Evolutionary conservation across 2,797 vertebrate species (phyloP), one percentile per base, ranked within the genome.

Genomic region (Sebastes hubbsi): DNA sequence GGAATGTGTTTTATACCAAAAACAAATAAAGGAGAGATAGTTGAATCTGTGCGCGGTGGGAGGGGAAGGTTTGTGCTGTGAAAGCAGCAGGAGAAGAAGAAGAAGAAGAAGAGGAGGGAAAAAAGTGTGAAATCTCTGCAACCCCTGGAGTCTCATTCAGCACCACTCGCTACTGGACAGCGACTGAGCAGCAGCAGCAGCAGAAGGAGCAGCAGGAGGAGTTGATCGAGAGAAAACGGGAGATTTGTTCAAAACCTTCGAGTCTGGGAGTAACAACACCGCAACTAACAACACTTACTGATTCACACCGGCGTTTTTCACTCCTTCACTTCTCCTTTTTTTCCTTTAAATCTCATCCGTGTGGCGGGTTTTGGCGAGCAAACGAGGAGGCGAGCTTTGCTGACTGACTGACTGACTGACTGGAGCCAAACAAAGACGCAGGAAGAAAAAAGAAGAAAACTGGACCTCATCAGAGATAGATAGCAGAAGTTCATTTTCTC

Each of bases 101-200:
- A 75, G 63, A 60, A 67, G 29, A 25, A 20, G 42, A 59, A 20
- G 25, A 36, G 14, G 25, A 52, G 22, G 20, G 70, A 24, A 8
- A 71, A 92, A 90, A 90, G 88, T 89, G 68, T 80, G 84, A 80
- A 85, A 84, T 81, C 82, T 87, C 59, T 84, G 85, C 85, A 88
- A 80, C 80, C 74, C 70, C 83, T 60, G 82, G 87, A 88, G 83
- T 84, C 79, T 81, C 83, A 60, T 92, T 93, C 93, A 93, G 92
- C 91, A 91, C 91, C 93, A 83, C 88, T 83, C 81, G 81, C 81
- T 77, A 6, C 86, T 91, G 94, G 93, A 94, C 91, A 93, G 90
- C 89, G 82, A 32, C 88, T 78, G 84, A 84, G 82, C 81, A 6
- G 25, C 25, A 27, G 86, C 79, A 20, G 86, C 79, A 20, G 36